Evolutionary conservation across 2,113 vertebrate genomes (phyloP).

Genomic region (Gorsachius goisagi): DNA sequence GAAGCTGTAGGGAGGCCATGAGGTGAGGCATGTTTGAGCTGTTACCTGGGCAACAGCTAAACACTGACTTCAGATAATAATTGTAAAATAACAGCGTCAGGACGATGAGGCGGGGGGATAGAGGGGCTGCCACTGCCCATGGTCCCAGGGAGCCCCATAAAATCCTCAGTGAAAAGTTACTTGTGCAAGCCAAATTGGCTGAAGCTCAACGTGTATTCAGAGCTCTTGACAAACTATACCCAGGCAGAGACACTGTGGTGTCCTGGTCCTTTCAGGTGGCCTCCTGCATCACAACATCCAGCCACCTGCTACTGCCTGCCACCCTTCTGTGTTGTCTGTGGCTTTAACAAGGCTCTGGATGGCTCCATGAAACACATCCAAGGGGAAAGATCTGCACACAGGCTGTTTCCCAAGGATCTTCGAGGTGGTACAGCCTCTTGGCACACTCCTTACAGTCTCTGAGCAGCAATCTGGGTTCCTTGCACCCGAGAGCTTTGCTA

Average conservation of each 20-base stretch:
- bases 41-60: slow-evolving; percentile 60
- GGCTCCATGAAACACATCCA: neutral
- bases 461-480: neutral
- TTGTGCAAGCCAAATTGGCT: neutral
- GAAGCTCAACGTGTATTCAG: neutral
- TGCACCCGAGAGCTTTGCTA: neutral
- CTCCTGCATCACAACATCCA: neutral
- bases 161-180: neutral
- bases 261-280: neutral
- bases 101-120: neutral
- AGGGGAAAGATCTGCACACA: neutral
- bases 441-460: neutral
- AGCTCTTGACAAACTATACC: neutral
- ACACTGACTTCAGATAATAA: slow-evolving; percentile 46
- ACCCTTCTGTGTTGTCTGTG: neutral
- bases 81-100: neutral
- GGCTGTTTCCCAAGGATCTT: neutral
- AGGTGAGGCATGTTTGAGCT: slow-evolving; percentile 59
- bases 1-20: slow-evolving; percentile 27
- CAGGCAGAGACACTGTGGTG: neutral
- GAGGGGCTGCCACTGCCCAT: neutral
- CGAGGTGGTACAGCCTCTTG: neutral
- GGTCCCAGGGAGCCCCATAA: neutral
- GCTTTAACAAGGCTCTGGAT: neutral
- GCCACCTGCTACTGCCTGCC: neutral